These are phyloP conservation scores for Aproaerema taeniolella DNA, from an alignment of 2,888 invertebrate species.

Conservation along the genomic window DNA sequence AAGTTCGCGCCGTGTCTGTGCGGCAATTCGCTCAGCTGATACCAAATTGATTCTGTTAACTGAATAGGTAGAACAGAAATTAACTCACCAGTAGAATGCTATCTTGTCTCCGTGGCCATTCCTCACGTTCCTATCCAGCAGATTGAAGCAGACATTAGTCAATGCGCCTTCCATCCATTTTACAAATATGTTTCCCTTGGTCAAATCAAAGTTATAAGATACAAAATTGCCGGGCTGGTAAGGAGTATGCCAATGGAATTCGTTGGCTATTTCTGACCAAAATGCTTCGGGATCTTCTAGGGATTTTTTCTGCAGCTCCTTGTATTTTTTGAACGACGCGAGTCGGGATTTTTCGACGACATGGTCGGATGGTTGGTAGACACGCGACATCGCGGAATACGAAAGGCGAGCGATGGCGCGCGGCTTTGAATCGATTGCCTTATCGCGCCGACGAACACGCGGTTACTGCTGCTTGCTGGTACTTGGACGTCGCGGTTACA, in stretches of 20 bases:
- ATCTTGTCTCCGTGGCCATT: slow-evolving; percentile 93
- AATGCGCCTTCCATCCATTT: slow-evolving; percentile 97
- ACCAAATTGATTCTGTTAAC: slow-evolving; percentile 49
- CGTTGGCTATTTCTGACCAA: slow-evolving; percentile 95
- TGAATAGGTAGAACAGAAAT: slow-evolving; percentile 26
- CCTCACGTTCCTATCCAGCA: slow-evolving; percentile 93
- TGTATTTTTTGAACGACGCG: slow-evolving; percentile 82
- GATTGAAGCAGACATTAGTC: slow-evolving; percentile 97
- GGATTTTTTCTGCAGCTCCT: slow-evolving; percentile 89
- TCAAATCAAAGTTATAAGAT: slow-evolving; percentile 93
- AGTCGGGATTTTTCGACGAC: slow-evolving; percentile 81
- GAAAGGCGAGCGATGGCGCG: slow-evolving; percentile 14
- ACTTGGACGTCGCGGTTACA: slow-evolving; percentile 18
- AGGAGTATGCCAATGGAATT: slow-evolving; percentile 94
- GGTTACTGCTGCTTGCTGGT: slow-evolving; percentile 29
- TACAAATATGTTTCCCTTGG: slow-evolving; percentile 92
- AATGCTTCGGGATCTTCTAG: slow-evolving; percentile 93
- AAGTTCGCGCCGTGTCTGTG: slow-evolving; percentile 54
- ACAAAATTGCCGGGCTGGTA: slow-evolving; percentile 86
- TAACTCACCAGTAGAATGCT: slow-evolving; percentile 95
- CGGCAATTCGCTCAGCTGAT: slow-evolving; percentile 56
- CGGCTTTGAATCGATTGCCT: slow-evolving; percentile 15
- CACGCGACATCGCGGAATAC: slow-evolving; percentile 78
- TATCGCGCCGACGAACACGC: slow-evolving; percentile 28
- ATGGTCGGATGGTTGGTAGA: slow-evolving; percentile 79